Base-by-base conservation (phyloP, 2,797 vertebrate species). In the Semotilus atromaculatus region DNA sequence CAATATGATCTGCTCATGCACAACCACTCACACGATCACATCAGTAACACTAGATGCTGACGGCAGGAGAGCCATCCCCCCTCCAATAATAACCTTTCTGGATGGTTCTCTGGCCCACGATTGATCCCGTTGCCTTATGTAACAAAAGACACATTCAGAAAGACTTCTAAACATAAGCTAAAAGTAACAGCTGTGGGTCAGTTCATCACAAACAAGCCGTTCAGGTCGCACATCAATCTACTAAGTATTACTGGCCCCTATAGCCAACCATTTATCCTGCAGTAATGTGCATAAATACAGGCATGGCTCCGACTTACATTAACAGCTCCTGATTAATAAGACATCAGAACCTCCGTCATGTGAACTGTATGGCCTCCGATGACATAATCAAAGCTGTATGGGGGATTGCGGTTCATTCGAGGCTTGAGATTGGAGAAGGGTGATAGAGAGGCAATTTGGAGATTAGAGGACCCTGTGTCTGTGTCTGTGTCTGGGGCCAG, bases 21-120 rank as follows among this genome's bases (percentile, higher is more conserved):
- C 64, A 48, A 19, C 64, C 64, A 64, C 76, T 73, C 48, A 84
- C 38, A 74, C n/a, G 60, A 83, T 88, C 68, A 86, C 73, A 62
- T 78, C 67, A 60, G 82, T 81, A 84, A 88, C 78, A 71, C 68
- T 84, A 86, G 73, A 81, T 43, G 53, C 60, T 38, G 71, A 29
- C 51, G 76, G 62, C 58, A 66, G 60, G 36, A 26, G 55, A 13
- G 43, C 51, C 70, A 48, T n/a, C 34, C 66, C 53, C 45, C 36
- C 70, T 81, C 36, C 62, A 21, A 58, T 26, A 75, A 74, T 75
- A 73, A 83, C 70, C 29, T 80, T 86, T 75, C 70, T 73, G 60
- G 58, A 38, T 58, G 26, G 3, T 66, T 79, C 29, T 85, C n/a
- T 51, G 73, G 45, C 19, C 72, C 38, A 21, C 13, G 14, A 53